phyloP scores from a whole-genome alignment of 2,888 invertebrate genomes.

The Adineta ricciae region DNA sequence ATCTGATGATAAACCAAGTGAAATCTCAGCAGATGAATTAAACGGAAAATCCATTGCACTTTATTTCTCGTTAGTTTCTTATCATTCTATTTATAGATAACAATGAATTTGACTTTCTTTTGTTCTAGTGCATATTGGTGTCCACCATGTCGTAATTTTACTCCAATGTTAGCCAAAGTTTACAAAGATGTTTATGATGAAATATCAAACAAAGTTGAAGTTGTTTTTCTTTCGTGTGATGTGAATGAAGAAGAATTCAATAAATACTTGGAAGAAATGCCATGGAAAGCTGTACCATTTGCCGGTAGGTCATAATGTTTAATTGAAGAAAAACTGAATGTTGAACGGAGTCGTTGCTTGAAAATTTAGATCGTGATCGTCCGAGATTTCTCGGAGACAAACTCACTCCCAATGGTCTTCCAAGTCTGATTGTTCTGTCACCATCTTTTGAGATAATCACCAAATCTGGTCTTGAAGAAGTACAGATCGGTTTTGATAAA shows the following conservation, averaged over 20 bases:
- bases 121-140: background rate
- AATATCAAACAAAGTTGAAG: background rate
- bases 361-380: background rate
- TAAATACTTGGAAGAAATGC: background rate
- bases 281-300: background rate
- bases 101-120: background rate
- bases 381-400: background rate
- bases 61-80: background rate
- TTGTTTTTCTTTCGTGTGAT: background rate
- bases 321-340: too few relatives aligned
- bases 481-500: background rate
- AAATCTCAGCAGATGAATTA: background rate
- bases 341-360: too few relatives aligned
- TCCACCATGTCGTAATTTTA: background rate
- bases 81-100: background rate
- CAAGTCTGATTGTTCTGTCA: background rate
- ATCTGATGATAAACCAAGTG: background rate
- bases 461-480: background rate
- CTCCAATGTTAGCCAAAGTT: background rate
- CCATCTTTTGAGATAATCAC: background rate
- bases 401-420: background rate
- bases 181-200: background rate
- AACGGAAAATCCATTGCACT: background rate
- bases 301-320: background rate
- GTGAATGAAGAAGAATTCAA: background rate